Conservation (phyloP, 2,797 vertebrate species). For the Sylvilagus floridanus region DNA sequence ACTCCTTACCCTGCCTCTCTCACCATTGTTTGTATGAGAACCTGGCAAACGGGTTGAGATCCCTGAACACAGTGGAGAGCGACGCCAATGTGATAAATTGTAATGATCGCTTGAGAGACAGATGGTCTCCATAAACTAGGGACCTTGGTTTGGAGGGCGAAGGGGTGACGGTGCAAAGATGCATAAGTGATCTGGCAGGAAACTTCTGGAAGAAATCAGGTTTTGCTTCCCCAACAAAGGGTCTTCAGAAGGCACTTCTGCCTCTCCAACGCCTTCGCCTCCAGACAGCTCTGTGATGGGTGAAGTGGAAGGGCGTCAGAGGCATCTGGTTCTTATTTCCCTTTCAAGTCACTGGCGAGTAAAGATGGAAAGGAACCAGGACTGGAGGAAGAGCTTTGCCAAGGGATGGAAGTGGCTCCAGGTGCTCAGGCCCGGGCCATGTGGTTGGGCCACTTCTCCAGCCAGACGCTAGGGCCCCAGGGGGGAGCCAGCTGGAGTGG, state of each 20-base stretch:
- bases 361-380: slow-evolving; percentile 6
- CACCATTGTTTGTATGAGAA: not conserved
- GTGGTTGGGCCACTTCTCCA: not conserved
- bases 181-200: not conserved
- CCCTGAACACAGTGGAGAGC: not conserved
- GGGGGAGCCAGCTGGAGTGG: not conserved
- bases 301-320: slow-evolving; percentile 17
- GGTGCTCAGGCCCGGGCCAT: not conserved
- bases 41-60: not conserved
- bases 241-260: not conserved
- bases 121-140: not conserved
- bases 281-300: slow-evolving; percentile 17
- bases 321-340: slow-evolving; percentile 63
- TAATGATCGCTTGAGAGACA: not conserved
- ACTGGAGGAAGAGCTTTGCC: not conserved
- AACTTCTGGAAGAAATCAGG: not conserved
- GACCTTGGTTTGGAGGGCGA: not conserved
- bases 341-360: slow-evolving; percentile 30
- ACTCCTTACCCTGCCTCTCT: not conserved
- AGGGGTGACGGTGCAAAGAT: not conserved
- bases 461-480: not conserved
- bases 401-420: not conserved
- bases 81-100: not conserved
- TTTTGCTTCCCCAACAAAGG: slow-evolving; percentile 41
- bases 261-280: not conserved